Base-by-base conservation (phyloP, 2,888 invertebrate species). In the Lasius fuliginosus region DNA sequence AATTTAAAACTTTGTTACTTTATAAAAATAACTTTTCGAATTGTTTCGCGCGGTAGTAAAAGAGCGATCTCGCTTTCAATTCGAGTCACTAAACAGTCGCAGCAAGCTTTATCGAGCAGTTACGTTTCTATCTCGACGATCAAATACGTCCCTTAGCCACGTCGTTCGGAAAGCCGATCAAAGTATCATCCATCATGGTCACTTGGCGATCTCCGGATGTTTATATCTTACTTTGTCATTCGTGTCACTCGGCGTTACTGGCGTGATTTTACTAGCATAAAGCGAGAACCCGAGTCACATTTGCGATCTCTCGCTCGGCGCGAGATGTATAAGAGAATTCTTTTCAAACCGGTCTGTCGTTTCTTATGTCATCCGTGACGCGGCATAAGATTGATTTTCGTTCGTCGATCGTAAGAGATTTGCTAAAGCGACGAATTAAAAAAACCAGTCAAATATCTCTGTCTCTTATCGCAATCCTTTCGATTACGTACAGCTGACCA, bases 171-270 rank as follows among this genome's bases (percentile, higher is more conserved):
- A 49, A 40, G 5, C 12, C 53, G 36, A 67, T 64, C 76, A n/a
- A 67, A 67, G 53, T 30, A 56, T 56, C 77, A 15, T 77, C n/a
- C 27, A 67, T 67, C 67, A 67, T 56, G 67, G 40, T 77, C 53
- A 67, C 56, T 65, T 64, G 33, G 9, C 33, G 15, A 77, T 67
- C 36, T 67, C 77, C 67, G 30, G 67, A 67, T 77, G 67, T 77
- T 67, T 77, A 77, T n/a, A 30, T 77, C 40, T n/a, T 36, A 40
- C n/a, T 67, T 18, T n/a, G 77, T 77, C 77, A 67, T 67, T n/a
- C 40, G 40, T 56, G 40, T n/a, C n/a, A 53, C 46, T 67, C 27
- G 53, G 4, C 27, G 40, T 76, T 65, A 65, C 53, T 8, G 23
- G 12, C 40, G 5, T 53, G 49, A n/a, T 68, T 67, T 75, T 77